phyloP scores from a whole-genome alignment of 2,888 invertebrate species.

The Rotaria sp. region DNA sequence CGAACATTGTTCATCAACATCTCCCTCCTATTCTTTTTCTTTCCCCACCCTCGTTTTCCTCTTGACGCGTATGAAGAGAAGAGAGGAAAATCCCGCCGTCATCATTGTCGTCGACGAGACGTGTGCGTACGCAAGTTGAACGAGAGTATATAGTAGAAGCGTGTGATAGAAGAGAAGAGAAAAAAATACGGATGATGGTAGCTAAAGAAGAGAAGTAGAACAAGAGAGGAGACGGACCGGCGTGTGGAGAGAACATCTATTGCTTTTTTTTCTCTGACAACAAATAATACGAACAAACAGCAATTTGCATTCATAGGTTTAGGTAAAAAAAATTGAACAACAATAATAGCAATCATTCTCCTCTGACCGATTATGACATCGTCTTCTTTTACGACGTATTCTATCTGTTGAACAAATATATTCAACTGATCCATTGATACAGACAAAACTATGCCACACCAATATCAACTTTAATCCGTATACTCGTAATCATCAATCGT shows the following conservation, averaged over 20 bases:
- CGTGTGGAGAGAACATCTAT: neutral
- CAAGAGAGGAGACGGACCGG: neutral
- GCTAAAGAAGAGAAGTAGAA: neutral
- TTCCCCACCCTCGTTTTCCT: neutral
- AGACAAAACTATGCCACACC: neutral
- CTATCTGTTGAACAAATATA: neutral
- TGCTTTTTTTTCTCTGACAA: neutral
- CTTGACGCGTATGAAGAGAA: neutral
- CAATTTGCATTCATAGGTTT: neutral
- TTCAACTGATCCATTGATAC: neutral
- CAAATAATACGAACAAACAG: constrained; percentile 4
- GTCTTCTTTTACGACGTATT: neutral
- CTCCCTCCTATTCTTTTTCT: neutral
- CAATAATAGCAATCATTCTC: neutral
- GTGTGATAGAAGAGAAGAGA: constrained; percentile 13
- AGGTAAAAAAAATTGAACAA: constrained; percentile 2
- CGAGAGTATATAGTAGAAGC: neutral
- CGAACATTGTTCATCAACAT: neutral
- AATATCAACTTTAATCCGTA: neutral
- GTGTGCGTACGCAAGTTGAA: neutral
- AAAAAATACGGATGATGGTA: constrained; percentile 1
- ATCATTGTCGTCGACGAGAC: neutral
- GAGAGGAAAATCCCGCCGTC: neutral
- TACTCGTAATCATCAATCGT: neutral
- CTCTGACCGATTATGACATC: neutral